These are phyloP conservation scores for Chaetodon trifasciatus DNA, from an alignment of 2,797 vertebrate species.

Conservation along the genomic window DNA sequence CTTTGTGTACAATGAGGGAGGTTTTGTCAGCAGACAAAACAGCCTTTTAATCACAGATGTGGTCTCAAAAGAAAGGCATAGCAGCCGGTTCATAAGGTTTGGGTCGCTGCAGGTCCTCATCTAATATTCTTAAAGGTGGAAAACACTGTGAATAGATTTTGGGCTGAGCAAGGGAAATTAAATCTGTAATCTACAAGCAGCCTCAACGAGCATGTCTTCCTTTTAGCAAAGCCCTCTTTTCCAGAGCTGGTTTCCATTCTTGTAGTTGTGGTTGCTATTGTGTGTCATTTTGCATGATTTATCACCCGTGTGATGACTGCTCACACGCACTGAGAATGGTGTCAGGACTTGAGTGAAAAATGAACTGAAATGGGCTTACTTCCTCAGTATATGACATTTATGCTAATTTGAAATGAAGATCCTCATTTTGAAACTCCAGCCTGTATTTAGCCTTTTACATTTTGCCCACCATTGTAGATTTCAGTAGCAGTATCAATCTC, in stretches of 20 bases:
- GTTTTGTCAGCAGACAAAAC: constrained; percentile 69
- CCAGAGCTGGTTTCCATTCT: constrained; percentile 38
- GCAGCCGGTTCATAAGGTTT: constrained; percentile 74
- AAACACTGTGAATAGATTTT: constrained; percentile 57
- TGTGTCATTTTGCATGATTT: constrained; percentile 68
- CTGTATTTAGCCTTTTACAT: constrained; percentile 44
- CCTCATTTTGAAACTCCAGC: constrained; percentile 52
- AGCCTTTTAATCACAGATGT: constrained; percentile 80
- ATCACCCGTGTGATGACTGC: constrained; percentile 55
- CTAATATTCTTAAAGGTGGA: constrained; percentile 77
- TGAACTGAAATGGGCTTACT: constrained; percentile 34
- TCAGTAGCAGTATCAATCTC: constrained; percentile 43
- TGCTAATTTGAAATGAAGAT: constrained; percentile 63
- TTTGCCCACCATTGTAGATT: constrained; percentile 40
- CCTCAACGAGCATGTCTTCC: constrained; percentile 43
- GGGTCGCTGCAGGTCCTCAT: constrained; percentile 69
- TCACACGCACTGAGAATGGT: constrained; percentile 50
- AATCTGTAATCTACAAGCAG: constrained; percentile 64
- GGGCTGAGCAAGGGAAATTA: constrained; percentile 72
- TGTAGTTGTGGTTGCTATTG: constrained; percentile 35
- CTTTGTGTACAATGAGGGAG: constrained; percentile 46
- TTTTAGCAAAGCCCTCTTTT: constrained; percentile 38
- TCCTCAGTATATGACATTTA: constrained; percentile 52
- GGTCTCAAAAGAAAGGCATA: constrained; percentile 62
- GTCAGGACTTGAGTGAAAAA: constrained; percentile 39